Evolutionary conservation across 2,113 vertebrate genomes (phyloP).

Genomic region (Rhagologus leucostigma): DNA sequence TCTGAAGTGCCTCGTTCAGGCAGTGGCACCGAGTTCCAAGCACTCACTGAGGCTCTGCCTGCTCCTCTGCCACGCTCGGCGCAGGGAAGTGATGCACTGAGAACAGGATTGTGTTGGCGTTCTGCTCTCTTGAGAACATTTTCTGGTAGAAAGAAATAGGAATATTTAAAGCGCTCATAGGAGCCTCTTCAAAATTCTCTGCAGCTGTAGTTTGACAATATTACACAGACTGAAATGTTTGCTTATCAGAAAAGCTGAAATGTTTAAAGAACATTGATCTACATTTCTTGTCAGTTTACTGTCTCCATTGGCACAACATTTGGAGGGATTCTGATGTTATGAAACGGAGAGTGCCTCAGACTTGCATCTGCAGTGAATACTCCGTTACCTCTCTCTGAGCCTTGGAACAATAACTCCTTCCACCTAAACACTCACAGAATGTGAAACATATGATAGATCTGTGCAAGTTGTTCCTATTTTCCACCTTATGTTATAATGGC

Average conservation of each 20-base stretch:
- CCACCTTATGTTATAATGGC: slow-evolving; percentile 55
- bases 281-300: slow-evolving; percentile 71
- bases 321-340: slow-evolving; percentile 65
- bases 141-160: slow-evolving; percentile 36
- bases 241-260: slow-evolving; percentile 67
- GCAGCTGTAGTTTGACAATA: slow-evolving; percentile 70
- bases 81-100: background rate
- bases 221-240: slow-evolving; percentile 69
- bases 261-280: slow-evolving; percentile 71
- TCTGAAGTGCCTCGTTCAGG: background rate
- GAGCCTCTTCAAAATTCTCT: slow-evolving; percentile 66
- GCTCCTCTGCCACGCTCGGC: background rate
- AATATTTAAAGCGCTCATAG: slow-evolving; percentile 58
- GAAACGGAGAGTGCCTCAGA: slow-evolving; percentile 51
- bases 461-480: slow-evolving; percentile 60
- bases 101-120: slow-evolving; percentile 36
- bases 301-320: slow-evolving; percentile 68
- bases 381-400: slow-evolving; percentile 46
- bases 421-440: slow-evolving; percentile 67
- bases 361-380: slow-evolving; percentile 50
- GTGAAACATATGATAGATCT: slow-evolving; percentile 65
- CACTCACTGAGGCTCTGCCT: background rate
- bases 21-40: background rate
- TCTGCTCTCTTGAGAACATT: slow-evolving; percentile 61
- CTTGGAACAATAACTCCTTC: slow-evolving; percentile 65